These are phyloP conservation scores for Galaxias olidus DNA, from an alignment of 2,797 vertebrate genomes.

Conservation along the genomic window DNA sequence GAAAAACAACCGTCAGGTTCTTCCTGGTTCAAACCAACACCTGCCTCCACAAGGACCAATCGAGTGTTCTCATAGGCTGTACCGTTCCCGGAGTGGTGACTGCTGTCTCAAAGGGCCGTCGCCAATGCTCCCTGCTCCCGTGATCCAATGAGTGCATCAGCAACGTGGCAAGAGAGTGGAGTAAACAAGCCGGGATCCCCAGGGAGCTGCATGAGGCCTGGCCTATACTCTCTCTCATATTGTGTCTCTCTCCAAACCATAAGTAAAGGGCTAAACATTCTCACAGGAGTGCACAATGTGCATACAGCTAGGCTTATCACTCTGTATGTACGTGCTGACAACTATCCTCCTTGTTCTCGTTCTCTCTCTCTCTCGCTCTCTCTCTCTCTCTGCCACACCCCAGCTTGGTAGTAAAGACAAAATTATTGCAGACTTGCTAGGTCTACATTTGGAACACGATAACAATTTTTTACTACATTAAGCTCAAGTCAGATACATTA, in stretches of 20 bases:
- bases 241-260: no score
- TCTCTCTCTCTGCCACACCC: neutral
- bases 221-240: no score
- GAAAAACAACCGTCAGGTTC: constrained; percentile 65
- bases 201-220: constrained; percentile 17
- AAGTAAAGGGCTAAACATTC: no score
- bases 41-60: constrained; percentile 41
- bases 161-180: constrained; percentile 45
- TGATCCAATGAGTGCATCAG: constrained; percentile 64
- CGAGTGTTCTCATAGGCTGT: constrained; percentile 53
- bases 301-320: no score
- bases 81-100: constrained; percentile 33
- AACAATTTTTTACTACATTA: no score
- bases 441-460: no score
- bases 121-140: constrained; percentile 46
- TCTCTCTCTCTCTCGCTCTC: neutral
- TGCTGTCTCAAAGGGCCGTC: constrained; percentile 45
- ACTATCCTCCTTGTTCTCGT: no score
- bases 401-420: no score
- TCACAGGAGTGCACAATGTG: no score
- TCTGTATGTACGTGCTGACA: no score
- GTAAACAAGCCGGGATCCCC: constrained; percentile 70
- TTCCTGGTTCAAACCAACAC: constrained; percentile 47
- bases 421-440: no score
- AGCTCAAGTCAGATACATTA: no score